Percentiles rank a stretch among this genome's conserved stretches.
Evolutionary conservation across 2,113 vertebrate genomes (phyloP).

Genomic region (Toxotes chatareus): DNA sequence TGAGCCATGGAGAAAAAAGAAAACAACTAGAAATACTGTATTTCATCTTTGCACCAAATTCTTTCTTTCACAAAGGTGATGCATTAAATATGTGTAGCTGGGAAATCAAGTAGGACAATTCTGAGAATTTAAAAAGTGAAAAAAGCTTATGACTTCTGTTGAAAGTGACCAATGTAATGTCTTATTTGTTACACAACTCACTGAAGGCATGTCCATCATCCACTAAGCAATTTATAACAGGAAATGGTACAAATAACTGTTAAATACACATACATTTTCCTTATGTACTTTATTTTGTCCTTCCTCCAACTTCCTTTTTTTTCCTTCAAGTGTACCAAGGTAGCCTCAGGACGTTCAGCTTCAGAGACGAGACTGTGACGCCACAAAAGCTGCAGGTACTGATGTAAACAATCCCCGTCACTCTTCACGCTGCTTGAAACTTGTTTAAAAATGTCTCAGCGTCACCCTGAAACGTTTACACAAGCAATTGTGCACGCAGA

Average conservation of each 20-base stretch:
- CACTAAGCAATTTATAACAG: conserved; percentile 1
- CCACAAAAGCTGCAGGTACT: conserved; percentile 55
- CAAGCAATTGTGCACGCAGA: conserved; percentile 64
- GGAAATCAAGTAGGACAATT: neutral
- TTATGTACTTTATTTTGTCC: conserved; percentile 6
- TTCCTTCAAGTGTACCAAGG: neutral
- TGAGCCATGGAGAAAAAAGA: conserved; percentile 19
- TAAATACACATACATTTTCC: neutral
- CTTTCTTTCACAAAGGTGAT: neutral
- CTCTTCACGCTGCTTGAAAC: conserved; percentile 68
- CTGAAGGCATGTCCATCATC: neutral
- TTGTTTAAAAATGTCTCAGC: conserved; percentile 77
- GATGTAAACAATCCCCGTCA: conserved; percentile 71
- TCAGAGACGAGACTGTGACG: neutral
- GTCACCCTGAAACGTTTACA: conserved; percentile 71
- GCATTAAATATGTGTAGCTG: neutral
- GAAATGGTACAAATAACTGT: conserved; percentile 9
- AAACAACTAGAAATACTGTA: conserved; percentile 19
- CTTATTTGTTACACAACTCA: neutral
- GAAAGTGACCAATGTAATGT: neutral
- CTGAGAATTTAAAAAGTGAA: neutral
- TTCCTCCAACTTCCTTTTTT: conserved; percentile 1
- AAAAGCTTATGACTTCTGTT: neutral
- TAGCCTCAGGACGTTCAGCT: conserved; percentile 16
- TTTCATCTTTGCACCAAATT: neutral